Percentiles rank a stretch among this genome's conserved stretches.
Conservation (phyloP, 2,797 vertebrate species). For the Neostethus bicornis region DNA sequence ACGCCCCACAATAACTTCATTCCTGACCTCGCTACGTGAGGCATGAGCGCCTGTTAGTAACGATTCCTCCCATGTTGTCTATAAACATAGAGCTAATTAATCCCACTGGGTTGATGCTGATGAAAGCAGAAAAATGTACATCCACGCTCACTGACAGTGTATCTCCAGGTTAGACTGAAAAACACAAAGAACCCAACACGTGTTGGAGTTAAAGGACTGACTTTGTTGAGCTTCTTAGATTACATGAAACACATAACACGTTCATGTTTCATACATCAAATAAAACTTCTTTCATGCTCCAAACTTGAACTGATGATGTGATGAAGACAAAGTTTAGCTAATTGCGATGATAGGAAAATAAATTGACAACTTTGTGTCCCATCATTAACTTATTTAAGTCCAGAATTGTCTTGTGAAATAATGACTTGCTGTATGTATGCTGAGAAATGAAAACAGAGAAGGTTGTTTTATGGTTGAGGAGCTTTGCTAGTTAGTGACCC, state of each 20-base stretch:
- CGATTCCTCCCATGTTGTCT: constrained; percentile 18
- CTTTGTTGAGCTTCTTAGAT: background rate
- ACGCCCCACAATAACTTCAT: constrained; percentile 2
- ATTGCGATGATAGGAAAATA: too few species aligned
- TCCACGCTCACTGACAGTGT: background rate
- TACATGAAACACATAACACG: background rate
- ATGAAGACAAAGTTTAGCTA: too few species aligned
- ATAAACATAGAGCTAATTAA: constrained; percentile 15
- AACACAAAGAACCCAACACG: background rate
- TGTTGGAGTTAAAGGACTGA: background rate
- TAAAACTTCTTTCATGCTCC: too few species aligned
- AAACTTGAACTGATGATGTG: too few species aligned
- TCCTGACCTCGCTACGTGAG: constrained; percentile 9
- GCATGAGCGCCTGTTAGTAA: background rate
- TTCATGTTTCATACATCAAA: too few species aligned
- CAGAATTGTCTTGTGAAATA: too few species aligned
- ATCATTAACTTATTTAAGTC: too few species aligned
- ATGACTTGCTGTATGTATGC: too few species aligned
- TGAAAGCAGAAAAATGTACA: background rate
- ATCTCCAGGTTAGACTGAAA: background rate
- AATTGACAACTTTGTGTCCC: too few species aligned
- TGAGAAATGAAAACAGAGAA: too few species aligned
- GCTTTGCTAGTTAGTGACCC: too few species aligned
- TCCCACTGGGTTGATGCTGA: constrained; percentile 17
- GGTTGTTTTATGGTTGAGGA: too few species aligned